Percentiles rank a stretch among this genome's conserved stretches.
Evolutionary conservation across 2,113 vertebrate genomes (phyloP).

Genomic region (Capreolus pygargus): DNA sequence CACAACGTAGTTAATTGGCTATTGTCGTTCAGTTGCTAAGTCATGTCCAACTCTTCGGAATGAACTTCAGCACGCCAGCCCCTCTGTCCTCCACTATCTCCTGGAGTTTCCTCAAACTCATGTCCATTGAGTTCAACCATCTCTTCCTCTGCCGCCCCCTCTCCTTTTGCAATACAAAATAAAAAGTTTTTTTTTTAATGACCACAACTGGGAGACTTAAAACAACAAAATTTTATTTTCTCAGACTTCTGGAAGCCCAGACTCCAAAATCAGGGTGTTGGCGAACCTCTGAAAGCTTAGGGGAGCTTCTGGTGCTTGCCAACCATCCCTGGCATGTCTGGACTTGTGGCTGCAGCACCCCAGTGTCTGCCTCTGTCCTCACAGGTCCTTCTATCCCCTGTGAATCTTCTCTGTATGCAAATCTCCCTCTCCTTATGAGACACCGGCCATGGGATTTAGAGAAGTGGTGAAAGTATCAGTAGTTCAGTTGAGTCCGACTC

Average conservation of each 20-base stretch:
- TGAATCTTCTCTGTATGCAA: neutral
- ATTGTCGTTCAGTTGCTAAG: neutral
- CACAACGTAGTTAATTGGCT: neutral
- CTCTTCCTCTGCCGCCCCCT: neutral
- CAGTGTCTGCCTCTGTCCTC: neutral
- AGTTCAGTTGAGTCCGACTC: neutral
- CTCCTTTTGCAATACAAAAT: neutral
- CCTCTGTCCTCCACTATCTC: neutral
- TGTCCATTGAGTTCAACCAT: neutral
- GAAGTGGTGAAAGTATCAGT: neutral
- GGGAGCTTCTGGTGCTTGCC: neutral
- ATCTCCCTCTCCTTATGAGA: neutral
- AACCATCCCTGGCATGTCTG: neutral
- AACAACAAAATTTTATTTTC: neutral
- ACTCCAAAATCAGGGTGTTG: neutral
- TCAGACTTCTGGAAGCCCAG: neutral
- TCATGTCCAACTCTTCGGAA: neutral
- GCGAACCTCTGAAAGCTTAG: neutral
- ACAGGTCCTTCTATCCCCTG: neutral
- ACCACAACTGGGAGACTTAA: neutral
- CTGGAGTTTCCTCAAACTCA: neutral
- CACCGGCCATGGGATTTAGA: neutral
- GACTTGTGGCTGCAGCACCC: fast-evolving
- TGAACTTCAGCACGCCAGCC: neutral
- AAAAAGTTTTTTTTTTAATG: neutral